These are phyloP conservation scores for Ericerus pela DNA, from an alignment of 1,140 invertebrate genomes.

Conservation along the genomic window DNA sequence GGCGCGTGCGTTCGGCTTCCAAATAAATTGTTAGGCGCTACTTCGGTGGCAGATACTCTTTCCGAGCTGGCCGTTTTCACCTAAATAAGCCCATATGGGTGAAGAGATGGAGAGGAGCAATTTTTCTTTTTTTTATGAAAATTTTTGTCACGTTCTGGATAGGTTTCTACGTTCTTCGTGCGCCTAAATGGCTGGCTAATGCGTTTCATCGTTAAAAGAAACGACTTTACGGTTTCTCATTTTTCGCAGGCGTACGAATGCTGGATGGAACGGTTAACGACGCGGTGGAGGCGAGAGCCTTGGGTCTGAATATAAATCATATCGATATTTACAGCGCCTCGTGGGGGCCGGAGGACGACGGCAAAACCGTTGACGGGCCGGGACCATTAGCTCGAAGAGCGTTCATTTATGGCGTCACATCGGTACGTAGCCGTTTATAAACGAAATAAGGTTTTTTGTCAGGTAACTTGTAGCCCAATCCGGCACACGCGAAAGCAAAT, in stretches of 20 bases:
- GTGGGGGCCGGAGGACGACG: constrained; percentile 94
- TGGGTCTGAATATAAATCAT: constrained; percentile 81
- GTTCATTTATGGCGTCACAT: constrained; percentile 90
- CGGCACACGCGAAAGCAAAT: too few species aligned
- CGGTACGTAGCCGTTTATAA: constrained; percentile 40
- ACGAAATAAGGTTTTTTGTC: too few species aligned
- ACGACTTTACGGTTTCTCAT: background rate
- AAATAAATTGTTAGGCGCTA: too few species aligned
- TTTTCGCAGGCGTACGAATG: constrained; percentile 65
- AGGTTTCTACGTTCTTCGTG: background rate
- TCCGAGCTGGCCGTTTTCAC: too few species aligned
- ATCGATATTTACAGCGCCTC: constrained; percentile 93
- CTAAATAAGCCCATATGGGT: too few species aligned
- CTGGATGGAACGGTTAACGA: constrained; percentile 91
- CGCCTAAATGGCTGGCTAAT: background rate
- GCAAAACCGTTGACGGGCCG: constrained; percentile 94
- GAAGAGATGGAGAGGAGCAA: too few species aligned
- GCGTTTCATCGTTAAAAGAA: background rate
- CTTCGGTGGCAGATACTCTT: too few species aligned
- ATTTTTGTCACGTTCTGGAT: background rate
- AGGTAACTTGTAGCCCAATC: too few species aligned
- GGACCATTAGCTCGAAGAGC: constrained; percentile 89
- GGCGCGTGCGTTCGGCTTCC: too few species aligned
- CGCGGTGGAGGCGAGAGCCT: constrained; percentile 80
- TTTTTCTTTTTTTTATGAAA: background rate